A percentile compares a stretch with the other conserved stretches of the same genome.
Evolutionary conservation across 1,140 invertebrate genomes (phyloP).

Genomic region (Plectrocnemia conspersa): DNA sequence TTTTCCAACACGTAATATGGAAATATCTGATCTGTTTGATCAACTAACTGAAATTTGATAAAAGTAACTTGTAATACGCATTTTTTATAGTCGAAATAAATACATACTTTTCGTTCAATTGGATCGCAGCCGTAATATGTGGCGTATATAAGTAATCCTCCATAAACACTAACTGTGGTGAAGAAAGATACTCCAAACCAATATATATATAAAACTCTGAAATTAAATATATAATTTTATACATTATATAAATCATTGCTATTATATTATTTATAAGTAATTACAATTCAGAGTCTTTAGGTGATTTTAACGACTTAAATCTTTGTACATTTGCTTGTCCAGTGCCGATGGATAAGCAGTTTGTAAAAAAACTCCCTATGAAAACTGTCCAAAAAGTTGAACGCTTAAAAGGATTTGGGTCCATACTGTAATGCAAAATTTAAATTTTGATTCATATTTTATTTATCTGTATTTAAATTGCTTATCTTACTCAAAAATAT

Average conservation of each 20-base stretch:
- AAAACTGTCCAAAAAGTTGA: slow-evolving; percentile 45
- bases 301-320: too few relatives aligned
- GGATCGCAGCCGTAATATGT: slow-evolving; percentile 71
- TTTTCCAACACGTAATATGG: slow-evolving; percentile 63
- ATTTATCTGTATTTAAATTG: too few relatives aligned
- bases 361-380: background rate
- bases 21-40: slow-evolving; percentile 54
- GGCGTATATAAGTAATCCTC: slow-evolving; percentile 67
- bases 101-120: slow-evolving; percentile 53
- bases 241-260: slow-evolving; percentile 53
- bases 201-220: slow-evolving; percentile 16
- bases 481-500: slow-evolving; percentile 30
- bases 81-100: background rate
- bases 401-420: too few relatives aligned
- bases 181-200: slow-evolving; percentile 46
- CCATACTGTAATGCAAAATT: too few relatives aligned
- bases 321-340: background rate
- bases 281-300: too few relatives aligned
- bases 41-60: slow-evolving; percentile 44
- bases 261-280: slow-evolving; percentile 62
- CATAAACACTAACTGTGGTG: slow-evolving; percentile 54
- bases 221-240: slow-evolving; percentile 42
- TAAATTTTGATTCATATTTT: too few relatives aligned
- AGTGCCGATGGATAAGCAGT: background rate
- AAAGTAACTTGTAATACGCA: background rate